Conservation (phyloP, 2,113 vertebrate genomes). For the Fukomys damarensis region DNA sequence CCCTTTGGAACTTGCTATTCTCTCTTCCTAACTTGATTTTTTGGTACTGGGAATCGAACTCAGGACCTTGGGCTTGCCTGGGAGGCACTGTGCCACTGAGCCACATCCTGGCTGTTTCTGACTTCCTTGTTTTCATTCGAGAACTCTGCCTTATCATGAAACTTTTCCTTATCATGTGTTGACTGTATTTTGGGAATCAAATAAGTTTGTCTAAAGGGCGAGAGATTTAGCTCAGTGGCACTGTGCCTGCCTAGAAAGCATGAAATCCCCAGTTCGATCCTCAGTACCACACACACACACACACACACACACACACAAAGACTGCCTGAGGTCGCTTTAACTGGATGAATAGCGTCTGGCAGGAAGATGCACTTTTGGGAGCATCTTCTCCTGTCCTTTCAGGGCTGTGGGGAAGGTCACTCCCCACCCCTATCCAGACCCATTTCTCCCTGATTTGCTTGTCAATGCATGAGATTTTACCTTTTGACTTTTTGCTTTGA, state of each 20-base stretch:
- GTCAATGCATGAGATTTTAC: constrained; percentile 1
- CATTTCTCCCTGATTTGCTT: neutral
- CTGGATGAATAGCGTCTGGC: neutral
- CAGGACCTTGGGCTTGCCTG: no score
- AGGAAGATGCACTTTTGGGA: neutral
- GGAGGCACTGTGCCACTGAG: no score
- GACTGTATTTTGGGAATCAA: constrained; percentile 39
- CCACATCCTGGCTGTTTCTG: no score
- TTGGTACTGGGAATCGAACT: no score
- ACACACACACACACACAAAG: no score
- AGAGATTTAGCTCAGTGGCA: no score
- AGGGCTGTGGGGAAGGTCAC: neutral
- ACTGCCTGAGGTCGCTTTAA: constrained; percentile 1
- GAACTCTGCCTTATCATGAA: no score
- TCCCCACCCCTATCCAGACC: neutral
- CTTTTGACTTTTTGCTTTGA: constrained; percentile 3
- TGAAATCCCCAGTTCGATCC: no score
- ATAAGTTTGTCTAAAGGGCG: constrained; percentile 18
- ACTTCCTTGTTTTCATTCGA: neutral
- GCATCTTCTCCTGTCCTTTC: neutral
- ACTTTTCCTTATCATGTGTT: neutral
- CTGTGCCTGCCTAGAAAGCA: no score
- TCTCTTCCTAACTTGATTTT: neutral
- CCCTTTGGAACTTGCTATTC: neutral
- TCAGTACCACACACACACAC: no score